Base-by-base conservation (phyloP, 2,113 vertebrate genomes). In the Hyperopisus bebe region DNA sequence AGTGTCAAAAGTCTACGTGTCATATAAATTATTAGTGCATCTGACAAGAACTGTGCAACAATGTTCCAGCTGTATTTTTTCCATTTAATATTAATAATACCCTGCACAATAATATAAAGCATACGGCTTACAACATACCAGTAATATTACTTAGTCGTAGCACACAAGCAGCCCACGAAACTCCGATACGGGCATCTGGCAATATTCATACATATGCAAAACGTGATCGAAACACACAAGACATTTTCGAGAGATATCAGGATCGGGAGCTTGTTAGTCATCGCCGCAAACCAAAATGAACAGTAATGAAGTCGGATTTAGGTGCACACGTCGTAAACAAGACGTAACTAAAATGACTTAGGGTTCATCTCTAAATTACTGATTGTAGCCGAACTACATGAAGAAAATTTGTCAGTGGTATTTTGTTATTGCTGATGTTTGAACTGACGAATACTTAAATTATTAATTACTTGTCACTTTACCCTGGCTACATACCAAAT, bases 321-420 rank as follows among this genome's bases (percentile, higher is more conserved):
- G 44, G 24, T 9, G 8, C 3, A 85, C 24, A 86, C 3, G 24
- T 86, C 44, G 19, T 50, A 50, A 48, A 86, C 44, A 86, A 27
- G 44, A 86, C 83, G 44, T 42, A 13, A 27, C 46, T 31, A 31
- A 86, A 86, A 17, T 50, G 2, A 50, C 5, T 48, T 47, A 86
- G 46, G 83, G 83, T 48, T n/a, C 83, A 46, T 48, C 83, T 86
- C 83, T 86, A 47, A 86, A 86, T 27, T 86, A 86, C 44, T 50
- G 44, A 83, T 24, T 15, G 15, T 58, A 31, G 9, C 62, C 35
- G 13, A 19, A 21, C 74, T 42, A 80, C 15, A 80, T 2, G 62
- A 70, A 70, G 27, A 31, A 66, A 31, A 31, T 1, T 31, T 70
- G 2, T 70, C 62, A 27, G 27, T 31, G n/a, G 27, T 13, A 31